Percentiles rank a stretch among this genome's conserved stretches.
These are phyloP conservation scores for Nyctereutes procyonoides DNA, from an alignment of 2,113 vertebrate genomes.

Conservation along the genomic window DNA sequence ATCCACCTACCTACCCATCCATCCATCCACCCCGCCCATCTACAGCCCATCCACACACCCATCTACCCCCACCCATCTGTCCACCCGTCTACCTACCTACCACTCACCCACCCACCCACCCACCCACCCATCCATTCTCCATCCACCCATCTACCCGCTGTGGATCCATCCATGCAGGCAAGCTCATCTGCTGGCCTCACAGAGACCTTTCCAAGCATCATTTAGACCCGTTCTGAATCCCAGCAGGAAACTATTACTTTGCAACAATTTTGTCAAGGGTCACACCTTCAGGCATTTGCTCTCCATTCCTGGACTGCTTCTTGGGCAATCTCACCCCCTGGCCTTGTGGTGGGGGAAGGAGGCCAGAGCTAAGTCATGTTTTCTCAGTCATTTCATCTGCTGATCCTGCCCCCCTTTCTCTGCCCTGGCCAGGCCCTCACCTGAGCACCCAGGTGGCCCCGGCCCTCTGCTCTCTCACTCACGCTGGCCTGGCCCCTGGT, in stretches of 20 bases:
- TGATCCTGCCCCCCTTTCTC: fast-evolving
- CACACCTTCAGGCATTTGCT: neutral
- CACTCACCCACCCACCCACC: fast-evolving
- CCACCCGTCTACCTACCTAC: fast-evolving
- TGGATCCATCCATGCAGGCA: neutral
- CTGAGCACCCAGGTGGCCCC: neutral
- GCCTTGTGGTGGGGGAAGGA: fast-evolving
- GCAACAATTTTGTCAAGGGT: fast-evolving
- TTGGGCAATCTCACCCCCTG: fast-evolving
- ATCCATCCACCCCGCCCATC: neutral
- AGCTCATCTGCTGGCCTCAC: neutral
- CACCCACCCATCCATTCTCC: fast-evolving
- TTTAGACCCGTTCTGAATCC: too few relatives aligned
- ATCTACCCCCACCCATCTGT: neutral
- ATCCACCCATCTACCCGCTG: neutral
- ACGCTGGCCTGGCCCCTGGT: neutral
- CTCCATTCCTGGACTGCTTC: neutral
- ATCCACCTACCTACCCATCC: fast-evolving
- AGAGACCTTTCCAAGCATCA: neutral
- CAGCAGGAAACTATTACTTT: fast-evolving
- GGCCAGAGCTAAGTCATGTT: neutral
- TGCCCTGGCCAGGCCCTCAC: fast-evolving
- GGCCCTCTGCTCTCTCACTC: neutral
- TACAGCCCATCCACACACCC: fast-evolving
- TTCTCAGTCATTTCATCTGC: neutral